phyloP scores from a whole-genome alignment of 2,888 invertebrate species.

The Ypsolopha scabrella region DNA sequence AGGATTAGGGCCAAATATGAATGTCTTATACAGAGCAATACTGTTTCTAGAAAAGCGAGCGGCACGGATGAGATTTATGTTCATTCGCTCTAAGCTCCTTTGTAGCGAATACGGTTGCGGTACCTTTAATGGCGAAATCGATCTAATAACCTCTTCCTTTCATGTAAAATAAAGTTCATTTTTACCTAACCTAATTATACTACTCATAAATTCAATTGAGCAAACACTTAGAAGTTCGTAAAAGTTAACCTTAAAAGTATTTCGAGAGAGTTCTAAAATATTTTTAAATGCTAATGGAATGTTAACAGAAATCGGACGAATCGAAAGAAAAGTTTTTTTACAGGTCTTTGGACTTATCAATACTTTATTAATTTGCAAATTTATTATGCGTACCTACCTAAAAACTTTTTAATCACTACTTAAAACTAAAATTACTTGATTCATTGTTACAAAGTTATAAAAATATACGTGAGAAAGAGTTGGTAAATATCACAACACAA shows the following conservation, averaged over 20 bases:
- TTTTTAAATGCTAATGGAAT: neutral
- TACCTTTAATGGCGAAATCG: neutral
- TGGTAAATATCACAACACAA: constrained; percentile 38
- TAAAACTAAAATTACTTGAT: neutral
- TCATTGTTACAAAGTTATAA: constrained; percentile 7
- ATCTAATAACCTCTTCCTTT: too few species aligned
- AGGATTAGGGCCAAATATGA: too few species aligned
- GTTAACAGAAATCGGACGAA: neutral
- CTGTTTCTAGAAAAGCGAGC: neutral
- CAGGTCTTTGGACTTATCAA: constrained; percentile 9
- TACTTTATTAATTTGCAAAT: constrained; percentile 1
- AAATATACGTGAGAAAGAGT: constrained; percentile 34
- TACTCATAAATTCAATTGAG: neutral
- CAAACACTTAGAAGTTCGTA: neutral
- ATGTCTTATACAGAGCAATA: too few species aligned
- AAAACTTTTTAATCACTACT: neutral
- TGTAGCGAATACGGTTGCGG: neutral
- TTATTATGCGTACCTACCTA: constrained; percentile 4
- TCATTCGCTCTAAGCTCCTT: constrained; percentile 5
- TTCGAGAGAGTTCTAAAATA: neutral
- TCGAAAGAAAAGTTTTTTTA: constrained; percentile 1
- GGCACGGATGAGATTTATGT: constrained; percentile 9
- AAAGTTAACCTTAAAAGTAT: too few species aligned
- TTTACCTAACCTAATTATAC: too few species aligned
- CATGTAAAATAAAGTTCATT: too few species aligned